phyloP scores from a whole-genome alignment of 2,113 vertebrate genomes.

The Kryptolebias marmoratus region DNA sequence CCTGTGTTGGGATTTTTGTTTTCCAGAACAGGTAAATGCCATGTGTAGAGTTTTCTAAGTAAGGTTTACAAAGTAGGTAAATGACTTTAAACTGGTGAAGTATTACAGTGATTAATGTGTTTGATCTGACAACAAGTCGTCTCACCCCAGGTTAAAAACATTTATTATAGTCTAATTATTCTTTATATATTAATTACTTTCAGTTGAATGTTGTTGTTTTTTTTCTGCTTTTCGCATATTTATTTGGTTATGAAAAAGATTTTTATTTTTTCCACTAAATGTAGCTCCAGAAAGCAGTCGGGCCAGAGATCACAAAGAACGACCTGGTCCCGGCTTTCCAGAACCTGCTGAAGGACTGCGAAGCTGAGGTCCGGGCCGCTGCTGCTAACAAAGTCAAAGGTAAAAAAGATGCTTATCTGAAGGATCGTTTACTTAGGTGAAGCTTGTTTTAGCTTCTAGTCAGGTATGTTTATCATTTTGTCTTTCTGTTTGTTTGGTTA shows the following conservation, averaged over 20 bases:
- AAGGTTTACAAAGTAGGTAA: too few relatives aligned
- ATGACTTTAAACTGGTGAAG: too few relatives aligned
- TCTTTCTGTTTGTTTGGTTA: conserved; percentile 48
- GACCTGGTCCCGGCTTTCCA: conserved; percentile 92
- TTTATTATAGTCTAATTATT: too few relatives aligned
- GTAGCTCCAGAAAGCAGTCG: conserved; percentile 91
- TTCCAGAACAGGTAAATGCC: too few relatives aligned
- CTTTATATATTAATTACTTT: too few relatives aligned
- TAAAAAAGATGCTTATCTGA: conserved; percentile 36
- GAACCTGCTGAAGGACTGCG: conserved; percentile 91
- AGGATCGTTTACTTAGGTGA: neutral
- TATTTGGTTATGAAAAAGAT: neutral
- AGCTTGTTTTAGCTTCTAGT: neutral
- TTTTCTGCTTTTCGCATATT: neutral
- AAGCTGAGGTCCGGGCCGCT: conserved; percentile 90
- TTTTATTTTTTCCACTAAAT: conserved; percentile 17
- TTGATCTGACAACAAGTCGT: too few relatives aligned
- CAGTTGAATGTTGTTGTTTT: neutral
- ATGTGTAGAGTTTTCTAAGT: too few relatives aligned
- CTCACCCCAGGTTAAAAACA: too few relatives aligned
- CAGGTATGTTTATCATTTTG: neutral
- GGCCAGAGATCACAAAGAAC: conserved; percentile 89
- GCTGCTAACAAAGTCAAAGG: conserved; percentile 93
- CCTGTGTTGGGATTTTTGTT: too few relatives aligned
- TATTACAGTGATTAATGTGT: too few relatives aligned